These are phyloP conservation scores for Eristalinus aeneus DNA, from an alignment of 2,888 invertebrate species.

Conservation along the genomic window DNA sequence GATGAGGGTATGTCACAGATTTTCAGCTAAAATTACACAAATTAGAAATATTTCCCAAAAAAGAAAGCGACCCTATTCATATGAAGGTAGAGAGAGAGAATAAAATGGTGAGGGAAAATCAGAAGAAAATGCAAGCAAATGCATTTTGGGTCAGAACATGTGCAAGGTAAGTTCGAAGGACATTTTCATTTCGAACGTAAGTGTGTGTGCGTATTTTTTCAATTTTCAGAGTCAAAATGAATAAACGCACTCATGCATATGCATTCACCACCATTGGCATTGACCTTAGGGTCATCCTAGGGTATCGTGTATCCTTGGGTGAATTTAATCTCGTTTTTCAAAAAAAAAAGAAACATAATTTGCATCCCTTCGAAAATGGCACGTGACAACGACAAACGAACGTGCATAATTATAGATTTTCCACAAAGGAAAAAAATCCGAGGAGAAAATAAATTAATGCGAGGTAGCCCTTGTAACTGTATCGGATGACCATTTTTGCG, in stretches of 20 bases:
- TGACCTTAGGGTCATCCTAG: conserved; percentile 61
- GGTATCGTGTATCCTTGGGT: conserved; percentile 64
- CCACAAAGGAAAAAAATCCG: neutral
- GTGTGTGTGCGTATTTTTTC: neutral
- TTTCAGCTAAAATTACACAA: conserved; percentile 50
- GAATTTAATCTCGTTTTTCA: conserved; percentile 57
- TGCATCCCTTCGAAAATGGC: conserved; percentile 64
- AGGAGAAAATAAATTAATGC: neutral
- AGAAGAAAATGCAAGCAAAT: conserved; percentile 21
- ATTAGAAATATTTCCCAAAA: conserved; percentile 31
- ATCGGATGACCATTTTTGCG: conserved; percentile 67
- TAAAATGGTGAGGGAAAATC: conserved; percentile 45
- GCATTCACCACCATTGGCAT: conserved; percentile 48
- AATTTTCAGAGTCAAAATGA: conserved; percentile 33
- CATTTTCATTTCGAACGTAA: conserved; percentile 42
- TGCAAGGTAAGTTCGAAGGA: conserved; percentile 57
- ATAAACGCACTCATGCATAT: conserved; percentile 61
- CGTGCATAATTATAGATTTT: conserved; percentile 58
- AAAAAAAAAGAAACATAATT: conserved; percentile 55
- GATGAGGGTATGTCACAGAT: conserved; percentile 51
- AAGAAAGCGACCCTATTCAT: conserved; percentile 54
- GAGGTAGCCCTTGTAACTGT: conserved; percentile 49
- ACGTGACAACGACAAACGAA: conserved; percentile 53
- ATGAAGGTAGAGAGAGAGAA: conserved; percentile 20
- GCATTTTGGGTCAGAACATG: conserved; percentile 49